phyloP scores from a whole-genome alignment of 2,888 invertebrate genomes.

The Drosophila pseudotalamancana region DNA sequence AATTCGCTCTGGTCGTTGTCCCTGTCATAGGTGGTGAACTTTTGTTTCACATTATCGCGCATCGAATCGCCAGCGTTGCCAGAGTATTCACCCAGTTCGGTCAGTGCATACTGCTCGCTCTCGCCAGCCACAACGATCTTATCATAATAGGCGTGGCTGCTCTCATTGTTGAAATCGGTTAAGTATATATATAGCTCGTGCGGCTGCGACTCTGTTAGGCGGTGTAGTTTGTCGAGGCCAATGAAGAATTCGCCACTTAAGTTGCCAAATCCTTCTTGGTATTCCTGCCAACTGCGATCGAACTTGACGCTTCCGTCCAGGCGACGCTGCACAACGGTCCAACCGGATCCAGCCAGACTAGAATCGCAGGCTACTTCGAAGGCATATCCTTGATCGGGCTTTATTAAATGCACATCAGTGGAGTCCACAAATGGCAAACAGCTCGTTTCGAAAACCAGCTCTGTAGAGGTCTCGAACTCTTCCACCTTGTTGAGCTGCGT shows the following conservation, averaged over 20 bases:
- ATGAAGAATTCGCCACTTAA: conserved; percentile 89
- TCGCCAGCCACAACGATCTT: conserved; percentile 88
- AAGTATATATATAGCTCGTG: conserved; percentile 87
- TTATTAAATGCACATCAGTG: conserved; percentile 23
- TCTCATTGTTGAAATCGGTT: conserved; percentile 86
- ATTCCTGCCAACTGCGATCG: conserved; percentile 87
- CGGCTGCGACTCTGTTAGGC: conserved; percentile 71
- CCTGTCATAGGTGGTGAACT: conserved; percentile 88
- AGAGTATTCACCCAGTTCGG: conserved; percentile 87
- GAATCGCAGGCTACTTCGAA: conserved; percentile 40
- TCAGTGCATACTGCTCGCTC: conserved; percentile 87
- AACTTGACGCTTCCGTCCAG: conserved; percentile 88
- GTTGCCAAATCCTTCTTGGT: conserved; percentile 89
- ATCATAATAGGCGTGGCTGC: conserved; percentile 86
- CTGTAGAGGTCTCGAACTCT: not conserved
- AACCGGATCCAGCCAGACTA: conserved; percentile 83
- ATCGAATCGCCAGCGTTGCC: conserved; percentile 89
- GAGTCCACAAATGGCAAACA: conserved; percentile 28
- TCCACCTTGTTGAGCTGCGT: conserved; percentile 12
- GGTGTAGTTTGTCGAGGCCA: conserved; percentile 88
- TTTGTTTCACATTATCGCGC: conserved; percentile 88
- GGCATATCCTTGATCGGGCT: conserved; percentile 12
- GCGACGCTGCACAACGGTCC: conserved; percentile 89
- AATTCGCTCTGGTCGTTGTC: conserved; percentile 89
- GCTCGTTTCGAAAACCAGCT: conserved; percentile 10